phyloP scores from a whole-genome alignment of 2,888 invertebrate genomes.

The Lasioglossum leucozonium region DNA sequence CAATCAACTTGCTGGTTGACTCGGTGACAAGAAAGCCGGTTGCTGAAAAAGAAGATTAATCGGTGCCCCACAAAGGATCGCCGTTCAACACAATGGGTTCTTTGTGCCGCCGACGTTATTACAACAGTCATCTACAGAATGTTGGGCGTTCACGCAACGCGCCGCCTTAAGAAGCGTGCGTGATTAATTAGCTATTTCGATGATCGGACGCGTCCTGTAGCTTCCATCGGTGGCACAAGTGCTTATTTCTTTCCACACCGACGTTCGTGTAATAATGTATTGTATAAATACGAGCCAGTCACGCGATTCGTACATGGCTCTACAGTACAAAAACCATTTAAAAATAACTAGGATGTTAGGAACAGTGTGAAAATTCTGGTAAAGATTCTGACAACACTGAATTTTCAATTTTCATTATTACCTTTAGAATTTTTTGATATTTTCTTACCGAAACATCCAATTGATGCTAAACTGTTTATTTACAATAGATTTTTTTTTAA shows the following conservation, averaged over 20 bases:
- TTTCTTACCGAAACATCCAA: too few relatives aligned
- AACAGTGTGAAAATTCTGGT: background rate
- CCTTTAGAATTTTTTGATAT: too few relatives aligned
- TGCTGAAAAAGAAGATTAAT: conserved; percentile 63
- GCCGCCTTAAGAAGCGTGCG: conserved; percentile 22
- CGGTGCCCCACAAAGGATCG: conserved; percentile 48
- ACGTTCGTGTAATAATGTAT: background rate
- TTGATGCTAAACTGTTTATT: too few relatives aligned
- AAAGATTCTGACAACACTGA: too few relatives aligned
- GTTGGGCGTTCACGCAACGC: conserved; percentile 38
- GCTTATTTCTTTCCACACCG: background rate
- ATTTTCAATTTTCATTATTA: too few relatives aligned
- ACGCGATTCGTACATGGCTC: background rate
- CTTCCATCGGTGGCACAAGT: conserved; percentile 15
- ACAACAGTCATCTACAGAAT: conserved; percentile 53
- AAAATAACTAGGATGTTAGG: background rate
- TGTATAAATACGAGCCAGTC: background rate
- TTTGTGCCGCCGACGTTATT: conserved; percentile 51
- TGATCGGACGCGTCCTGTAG: conserved; percentile 36
- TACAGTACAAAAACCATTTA: background rate
- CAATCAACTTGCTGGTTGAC: conserved; percentile 51
- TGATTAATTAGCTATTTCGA: conserved; percentile 53
- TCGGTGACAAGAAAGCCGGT: conserved; percentile 47
- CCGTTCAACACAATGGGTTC: conserved; percentile 48
- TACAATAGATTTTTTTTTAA: too few relatives aligned